These are phyloP conservation scores for Sinocyclocheilus rhinocerous DNA, from an alignment of 2,113 vertebrate genomes.

Conservation along the genomic window DNA sequence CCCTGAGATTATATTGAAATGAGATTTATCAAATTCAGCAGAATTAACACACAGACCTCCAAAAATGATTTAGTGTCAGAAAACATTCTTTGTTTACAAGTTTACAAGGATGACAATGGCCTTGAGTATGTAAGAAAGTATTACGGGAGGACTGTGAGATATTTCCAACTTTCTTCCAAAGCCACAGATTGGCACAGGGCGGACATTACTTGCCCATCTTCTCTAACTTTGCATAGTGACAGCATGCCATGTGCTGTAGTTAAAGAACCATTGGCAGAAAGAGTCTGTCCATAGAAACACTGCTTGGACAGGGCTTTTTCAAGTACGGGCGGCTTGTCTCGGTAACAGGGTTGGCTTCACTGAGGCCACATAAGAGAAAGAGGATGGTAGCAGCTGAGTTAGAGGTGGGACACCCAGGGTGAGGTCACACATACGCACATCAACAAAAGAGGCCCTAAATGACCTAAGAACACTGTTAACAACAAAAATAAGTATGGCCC, in stretches of 20 bases:
- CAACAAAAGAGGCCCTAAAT: conserved; percentile 5
- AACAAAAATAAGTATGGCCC: conserved; percentile 66
- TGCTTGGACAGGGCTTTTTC: conserved; percentile 45
- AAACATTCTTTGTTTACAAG: conserved; percentile 48
- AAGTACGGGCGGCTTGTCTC: conserved; percentile 39
- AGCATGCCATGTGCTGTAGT: conserved; percentile 64
- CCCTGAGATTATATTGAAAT: conserved; percentile 38
- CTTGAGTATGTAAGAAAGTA: not conserved
- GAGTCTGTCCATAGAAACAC: conserved; percentile 64
- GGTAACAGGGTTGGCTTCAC: conserved; percentile 13
- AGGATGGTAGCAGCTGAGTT: conserved; percentile 55
- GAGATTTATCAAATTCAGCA: not conserved
- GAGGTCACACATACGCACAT: conserved; percentile 50
- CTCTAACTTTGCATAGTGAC: conserved; percentile 80
- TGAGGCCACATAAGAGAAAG: conserved; percentile 43
- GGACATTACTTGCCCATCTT: conserved; percentile 59
- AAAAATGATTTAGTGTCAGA: not conserved
- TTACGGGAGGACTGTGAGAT: not conserved
- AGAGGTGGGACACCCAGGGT: conserved; percentile 56
- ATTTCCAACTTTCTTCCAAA: conserved; percentile 34
- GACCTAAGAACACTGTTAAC: conserved; percentile 2
- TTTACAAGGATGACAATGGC: conserved; percentile 56
- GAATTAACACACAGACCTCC: conserved; percentile 22
- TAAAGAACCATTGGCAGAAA: conserved; percentile 48
- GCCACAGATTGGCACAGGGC: conserved; percentile 59